Evolutionary conservation across 2,113 vertebrate species (phyloP).

Genomic region (Campylomormyrus tamandua): DNA sequence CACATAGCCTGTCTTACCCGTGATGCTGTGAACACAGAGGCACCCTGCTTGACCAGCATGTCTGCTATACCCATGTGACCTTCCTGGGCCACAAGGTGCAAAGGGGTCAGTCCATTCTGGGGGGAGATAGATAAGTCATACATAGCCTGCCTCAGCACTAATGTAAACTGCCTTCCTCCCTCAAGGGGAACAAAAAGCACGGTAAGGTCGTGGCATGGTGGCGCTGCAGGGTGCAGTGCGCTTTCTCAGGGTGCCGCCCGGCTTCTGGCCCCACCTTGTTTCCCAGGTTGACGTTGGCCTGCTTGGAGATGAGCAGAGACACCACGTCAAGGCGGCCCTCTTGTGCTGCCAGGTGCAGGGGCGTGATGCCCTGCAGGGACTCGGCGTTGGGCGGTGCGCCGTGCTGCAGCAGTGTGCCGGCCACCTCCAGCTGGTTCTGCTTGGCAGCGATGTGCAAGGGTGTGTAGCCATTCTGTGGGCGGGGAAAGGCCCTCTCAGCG

Average conservation of each 20-base stretch:
- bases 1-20: slow-evolving; percentile 62
- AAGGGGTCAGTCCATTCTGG: slow-evolving; percentile 85
- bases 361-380: slow-evolving; percentile 85
- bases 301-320: slow-evolving; percentile 80
- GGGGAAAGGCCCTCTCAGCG: not conserved
- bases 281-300: slow-evolving; percentile 84
- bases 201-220: not conserved
- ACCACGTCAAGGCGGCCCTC: slow-evolving; percentile 86
- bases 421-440: slow-evolving; percentile 91
- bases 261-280: slow-evolving; percentile 71
- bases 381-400: slow-evolving; percentile 79
- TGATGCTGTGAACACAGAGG: slow-evolving; percentile 75
- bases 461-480: slow-evolving; percentile 83
- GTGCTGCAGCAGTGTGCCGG: slow-evolving; percentile 78
- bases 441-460: slow-evolving; percentile 90
- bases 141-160: not conserved
- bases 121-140: slow-evolving; percentile 21
- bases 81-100: slow-evolving; percentile 92
- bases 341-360: slow-evolving; percentile 88
- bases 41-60: slow-evolving; percentile 79
- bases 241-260: not conserved
- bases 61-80: slow-evolving; percentile 87
- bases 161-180: not conserved
- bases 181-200: not conserved
- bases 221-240: not conserved